Percentiles rank a stretch among this genome's conserved stretches.
Evolutionary conservation across 2,888 invertebrate species (phyloP).

Genomic region (Polietes domitor): DNA sequence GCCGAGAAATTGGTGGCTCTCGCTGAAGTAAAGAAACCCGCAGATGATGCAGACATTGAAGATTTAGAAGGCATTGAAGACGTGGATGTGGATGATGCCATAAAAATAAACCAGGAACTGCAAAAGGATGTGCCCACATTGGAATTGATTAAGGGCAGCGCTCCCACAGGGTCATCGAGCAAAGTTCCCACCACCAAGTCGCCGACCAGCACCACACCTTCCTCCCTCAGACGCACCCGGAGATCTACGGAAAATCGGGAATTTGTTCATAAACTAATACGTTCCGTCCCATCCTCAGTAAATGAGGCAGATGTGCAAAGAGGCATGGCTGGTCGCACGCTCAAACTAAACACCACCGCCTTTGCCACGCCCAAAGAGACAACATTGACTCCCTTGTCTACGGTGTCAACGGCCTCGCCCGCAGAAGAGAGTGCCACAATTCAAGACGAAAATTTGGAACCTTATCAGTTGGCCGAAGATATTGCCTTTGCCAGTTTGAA

Average conservation of each 20-base stretch:
- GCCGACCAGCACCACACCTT: not conserved
- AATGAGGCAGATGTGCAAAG: constrained; percentile 72
- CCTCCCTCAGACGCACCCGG: constrained; percentile 45
- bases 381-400: not conserved
- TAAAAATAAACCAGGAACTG: constrained; percentile 53
- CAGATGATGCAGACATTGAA: not conserved
- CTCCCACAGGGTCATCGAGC: not conserved
- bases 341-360: constrained; percentile 76
- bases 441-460: constrained; percentile 10
- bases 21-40: not conserved
- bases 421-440: not conserved
- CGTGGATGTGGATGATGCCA: constrained; percentile 32
- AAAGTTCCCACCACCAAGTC: not conserved
- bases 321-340: constrained; percentile 70
- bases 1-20: not conserved
- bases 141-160: constrained; percentile 28
- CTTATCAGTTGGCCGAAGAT: constrained; percentile 77
- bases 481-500: constrained; percentile 78
- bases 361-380: constrained; percentile 71
- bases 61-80: not conserved
- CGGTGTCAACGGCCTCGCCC: constrained; percentile 24
- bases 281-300: constrained; percentile 74
- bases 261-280: constrained; percentile 77
- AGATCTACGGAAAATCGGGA: constrained; percentile 70
- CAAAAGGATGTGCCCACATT: constrained; percentile 61